Evolutionary conservation across 2,888 invertebrate species (phyloP), one percentile per base, ranked within the genome.

Genomic region (Drosophila rubida): DNA sequence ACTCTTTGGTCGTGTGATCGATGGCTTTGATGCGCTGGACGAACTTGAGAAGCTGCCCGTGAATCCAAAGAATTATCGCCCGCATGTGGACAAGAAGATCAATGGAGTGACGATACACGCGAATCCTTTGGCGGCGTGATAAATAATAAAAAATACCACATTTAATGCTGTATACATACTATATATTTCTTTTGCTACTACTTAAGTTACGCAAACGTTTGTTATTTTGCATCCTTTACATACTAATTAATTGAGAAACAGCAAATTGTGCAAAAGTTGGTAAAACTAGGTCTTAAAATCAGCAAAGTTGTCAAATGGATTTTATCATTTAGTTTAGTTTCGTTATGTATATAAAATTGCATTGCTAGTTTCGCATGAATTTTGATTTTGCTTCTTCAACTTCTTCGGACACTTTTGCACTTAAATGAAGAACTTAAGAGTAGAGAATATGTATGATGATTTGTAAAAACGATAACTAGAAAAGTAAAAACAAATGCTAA

Each of bases 1-100:
- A 4, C 91, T 98, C 37, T 98, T 99, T 94, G 99, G 97, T 91
- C 98, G 98, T 90, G 95, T 99, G 0, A 99, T 99, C 83, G 99
- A 99, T 93, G 99, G 99, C 2, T 95, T 98, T 90, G 99, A 99
- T 91, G 95, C 96, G 0, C 93, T 99, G 35, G 99, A 99, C 91
- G 98, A 98, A 89, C 93, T 99, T 74, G 99, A 99, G 92, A 99
- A 98, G 91, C 93, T 97, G 69, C 95, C 96, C 53, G 98, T 99
- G 0, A 97, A 98, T 92, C 96, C 97, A 4, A 99, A 99, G 93
- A 97, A 96, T 84, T 98, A 95, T 90, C 94, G 95, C 81, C 99
- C 99, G 0, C 92, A 97, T 1, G 95, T 94, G 37, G 98, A 99
- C 89, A 96, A 96, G 25, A 95, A 95, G 92, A 96, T 99, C 80